These are phyloP conservation scores for Rhinella marina DNA, from an alignment of 2,797 vertebrate species.

Conservation along the genomic window DNA sequence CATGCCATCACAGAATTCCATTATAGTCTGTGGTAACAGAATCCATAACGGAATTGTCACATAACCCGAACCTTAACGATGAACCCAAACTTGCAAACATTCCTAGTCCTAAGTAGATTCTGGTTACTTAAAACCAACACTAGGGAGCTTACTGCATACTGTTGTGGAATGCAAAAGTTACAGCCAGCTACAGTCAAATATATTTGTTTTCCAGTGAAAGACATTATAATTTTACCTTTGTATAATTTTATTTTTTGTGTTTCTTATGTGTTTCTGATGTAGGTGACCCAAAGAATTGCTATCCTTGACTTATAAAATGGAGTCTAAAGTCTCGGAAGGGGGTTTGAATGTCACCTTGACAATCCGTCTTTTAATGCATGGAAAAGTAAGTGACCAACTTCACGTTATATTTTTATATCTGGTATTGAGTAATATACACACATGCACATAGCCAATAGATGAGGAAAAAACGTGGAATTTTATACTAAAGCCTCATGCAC, in stretches of 20 bases:
- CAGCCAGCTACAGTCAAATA: background rate
- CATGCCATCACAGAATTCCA: no score
- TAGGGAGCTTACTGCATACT: no score
- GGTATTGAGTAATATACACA: background rate
- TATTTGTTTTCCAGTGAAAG: no score
- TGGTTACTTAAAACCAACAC: no score
- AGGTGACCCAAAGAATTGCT: conserved; percentile 69
- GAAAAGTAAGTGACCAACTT: conserved; percentile 74
- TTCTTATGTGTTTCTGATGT: conserved; percentile 60
- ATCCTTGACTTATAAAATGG: conserved; percentile 80
- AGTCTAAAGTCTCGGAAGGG: conserved; percentile 93
- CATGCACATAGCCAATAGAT: background rate
- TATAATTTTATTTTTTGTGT: background rate
- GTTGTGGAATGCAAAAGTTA: no score
- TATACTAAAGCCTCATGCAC: background rate
- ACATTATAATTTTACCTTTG: background rate
- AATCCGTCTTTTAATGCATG: conserved; percentile 90
- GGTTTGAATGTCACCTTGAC: conserved; percentile 97
- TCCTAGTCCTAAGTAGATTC: no score
- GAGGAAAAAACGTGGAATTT: background rate
- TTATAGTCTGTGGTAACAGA: no score
- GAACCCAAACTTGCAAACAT: no score
- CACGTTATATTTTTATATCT: background rate
- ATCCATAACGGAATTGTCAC: no score
- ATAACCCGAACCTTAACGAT: no score